These are phyloP conservation scores for Dascillus cervinus DNA, from an alignment of 2,888 invertebrate species.

Conservation along the genomic window DNA sequence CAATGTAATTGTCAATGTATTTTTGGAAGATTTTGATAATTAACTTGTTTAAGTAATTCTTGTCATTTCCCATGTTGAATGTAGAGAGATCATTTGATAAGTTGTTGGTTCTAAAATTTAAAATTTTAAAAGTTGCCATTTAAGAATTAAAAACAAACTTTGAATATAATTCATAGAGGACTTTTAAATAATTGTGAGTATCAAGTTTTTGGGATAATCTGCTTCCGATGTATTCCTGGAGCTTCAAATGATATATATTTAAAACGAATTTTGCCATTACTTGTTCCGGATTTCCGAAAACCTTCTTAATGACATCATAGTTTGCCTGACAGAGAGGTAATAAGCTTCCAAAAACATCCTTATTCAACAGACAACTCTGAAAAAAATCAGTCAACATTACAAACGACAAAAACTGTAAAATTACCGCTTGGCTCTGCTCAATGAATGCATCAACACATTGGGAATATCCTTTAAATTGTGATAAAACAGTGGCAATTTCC, in stretches of 20 bases:
- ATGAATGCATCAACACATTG: conserved; percentile 96
- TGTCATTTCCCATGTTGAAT: conserved; percentile 74
- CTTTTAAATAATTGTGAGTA: conserved; percentile 80
- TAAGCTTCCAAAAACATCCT: conserved; percentile 86
- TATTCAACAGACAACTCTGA: conserved; percentile 75
- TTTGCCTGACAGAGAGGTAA: conserved; percentile 84
- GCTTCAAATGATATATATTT: conserved; percentile 87
- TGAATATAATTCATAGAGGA: conserved; percentile 82
- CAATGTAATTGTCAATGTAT: conserved; percentile 71
- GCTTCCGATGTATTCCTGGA: conserved; percentile 78
- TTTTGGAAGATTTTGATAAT: conserved; percentile 74
- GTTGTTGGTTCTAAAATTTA: conserved; percentile 58
- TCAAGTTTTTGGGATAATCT: conserved; percentile 75
- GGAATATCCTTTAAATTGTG: conserved; percentile 94
- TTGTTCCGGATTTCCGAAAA: conserved; percentile 92
- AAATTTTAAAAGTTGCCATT: background rate
- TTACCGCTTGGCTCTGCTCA: conserved; percentile 88
- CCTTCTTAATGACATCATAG: conserved; percentile 73
- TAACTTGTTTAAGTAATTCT: conserved; percentile 67
- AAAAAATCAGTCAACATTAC: conserved; percentile 21
- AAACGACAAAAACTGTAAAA: conserved; percentile 12
- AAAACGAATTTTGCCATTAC: conserved; percentile 97
- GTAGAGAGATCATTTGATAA: conserved; percentile 63
- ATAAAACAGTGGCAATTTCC: conserved; percentile 82
- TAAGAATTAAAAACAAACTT: conserved; percentile 48